These are phyloP conservation scores for Drosophila busckii DNA, from an alignment of 1,140 invertebrate genomes.

Conservation along the genomic window DNA sequence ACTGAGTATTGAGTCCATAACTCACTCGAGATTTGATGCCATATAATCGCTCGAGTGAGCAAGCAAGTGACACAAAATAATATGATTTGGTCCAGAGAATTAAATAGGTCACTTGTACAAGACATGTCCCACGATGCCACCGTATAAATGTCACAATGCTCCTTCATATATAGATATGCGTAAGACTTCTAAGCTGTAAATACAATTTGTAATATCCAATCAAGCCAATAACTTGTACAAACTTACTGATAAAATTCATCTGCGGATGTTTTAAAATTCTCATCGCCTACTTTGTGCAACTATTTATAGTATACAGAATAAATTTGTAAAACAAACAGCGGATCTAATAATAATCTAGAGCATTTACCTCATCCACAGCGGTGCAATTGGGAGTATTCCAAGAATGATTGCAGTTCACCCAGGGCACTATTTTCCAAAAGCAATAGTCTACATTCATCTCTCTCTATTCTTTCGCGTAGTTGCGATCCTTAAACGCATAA, in stretches of 20 bases:
- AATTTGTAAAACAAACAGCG: too few relatives aligned
- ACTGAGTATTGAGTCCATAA: too few relatives aligned
- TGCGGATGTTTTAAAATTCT: constrained; percentile 83
- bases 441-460: constrained; percentile 90
- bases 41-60: too few relatives aligned
- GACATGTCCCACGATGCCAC: constrained; percentile 86
- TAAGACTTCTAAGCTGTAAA: constrained; percentile 84
- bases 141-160: constrained; percentile 84
- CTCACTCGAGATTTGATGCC: too few relatives aligned
- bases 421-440: constrained; percentile 86
- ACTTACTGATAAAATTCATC: constrained; percentile 93
- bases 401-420: constrained; percentile 90
- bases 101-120: too few relatives aligned
- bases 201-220: neutral
- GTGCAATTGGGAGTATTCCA: constrained; percentile 92
- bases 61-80: too few relatives aligned
- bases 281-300: neutral
- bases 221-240: too few relatives aligned
- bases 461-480: too few relatives aligned
- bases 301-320: neutral
- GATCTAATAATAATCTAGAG: neutral
- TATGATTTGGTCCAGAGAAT: too few relatives aligned
- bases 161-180: constrained; percentile 83
- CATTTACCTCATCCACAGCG: constrained; percentile 19
- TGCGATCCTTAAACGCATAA: too few relatives aligned